A percentile compares a stretch with the other conserved stretches of the same genome.
Conservation (phyloP, 2,888 invertebrate species). For the Archips crataeganus region DNA sequence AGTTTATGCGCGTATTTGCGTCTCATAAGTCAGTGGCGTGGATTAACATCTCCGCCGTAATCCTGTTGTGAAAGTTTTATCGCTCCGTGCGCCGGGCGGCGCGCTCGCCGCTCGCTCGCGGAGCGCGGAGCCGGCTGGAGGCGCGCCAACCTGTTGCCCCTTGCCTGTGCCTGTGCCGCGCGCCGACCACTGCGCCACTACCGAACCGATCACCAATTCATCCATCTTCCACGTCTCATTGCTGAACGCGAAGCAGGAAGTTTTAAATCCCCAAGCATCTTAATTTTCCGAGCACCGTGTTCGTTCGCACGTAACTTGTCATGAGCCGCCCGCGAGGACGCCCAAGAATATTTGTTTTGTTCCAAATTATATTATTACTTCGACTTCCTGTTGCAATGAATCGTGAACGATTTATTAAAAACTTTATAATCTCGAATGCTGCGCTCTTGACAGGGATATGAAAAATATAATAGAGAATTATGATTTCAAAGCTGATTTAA, state of each 20-base stretch:
- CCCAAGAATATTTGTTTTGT: constrained; percentile 7
- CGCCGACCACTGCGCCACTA: neutral
- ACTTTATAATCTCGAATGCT: constrained; percentile 9
- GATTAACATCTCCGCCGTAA: constrained; percentile 26
- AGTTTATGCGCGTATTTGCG: constrained; percentile 32
- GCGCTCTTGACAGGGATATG: constrained; percentile 13
- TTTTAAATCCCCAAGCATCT: constrained; percentile 26
- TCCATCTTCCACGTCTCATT: constrained; percentile 2
- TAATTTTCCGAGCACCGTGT: constrained; percentile 15
- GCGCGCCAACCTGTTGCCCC: constrained; percentile 19
- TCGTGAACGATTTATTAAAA: constrained; percentile 27
- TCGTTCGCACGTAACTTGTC: constrained; percentile 6
- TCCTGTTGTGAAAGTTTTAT: constrained; percentile 41
- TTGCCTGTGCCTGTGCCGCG: too few species aligned
- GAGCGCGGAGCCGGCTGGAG: neutral
- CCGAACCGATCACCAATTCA: neutral
- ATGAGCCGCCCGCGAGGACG: constrained; percentile 9
- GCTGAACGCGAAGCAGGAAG: constrained; percentile 23
- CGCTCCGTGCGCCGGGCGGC: neutral
- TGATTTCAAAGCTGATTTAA: constrained; percentile 3
- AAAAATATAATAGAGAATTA: constrained; percentile 19
- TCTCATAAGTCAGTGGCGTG: constrained; percentile 33
- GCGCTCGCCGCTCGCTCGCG: neutral
- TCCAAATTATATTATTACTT: constrained; percentile 10
- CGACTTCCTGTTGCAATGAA: constrained; percentile 34